A percentile compares a stretch with the other conserved stretches of the same genome.
phyloP scores from a whole-genome alignment of 64 coral and sea anemone species.

The Actinia tenebrosa region DNA sequence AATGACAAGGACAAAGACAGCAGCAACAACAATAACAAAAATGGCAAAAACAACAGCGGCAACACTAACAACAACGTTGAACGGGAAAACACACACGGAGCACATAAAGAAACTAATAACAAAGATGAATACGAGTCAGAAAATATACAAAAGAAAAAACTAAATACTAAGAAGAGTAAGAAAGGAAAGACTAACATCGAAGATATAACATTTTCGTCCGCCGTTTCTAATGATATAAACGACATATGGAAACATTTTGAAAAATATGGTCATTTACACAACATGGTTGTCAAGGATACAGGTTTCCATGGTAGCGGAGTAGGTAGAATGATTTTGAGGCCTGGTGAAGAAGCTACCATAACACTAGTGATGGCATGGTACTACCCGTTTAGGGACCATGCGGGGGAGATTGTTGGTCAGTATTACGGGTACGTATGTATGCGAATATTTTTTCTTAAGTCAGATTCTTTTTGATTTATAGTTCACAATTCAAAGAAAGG shows the following conservation, averaged over 20 bases:
- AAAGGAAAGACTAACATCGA: neutral
- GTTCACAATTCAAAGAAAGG: too few relatives aligned
- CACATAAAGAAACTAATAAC: neutral
- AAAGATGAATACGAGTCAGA: neutral
- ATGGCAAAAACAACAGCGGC: neutral
- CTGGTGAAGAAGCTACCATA: conserved; percentile 64
- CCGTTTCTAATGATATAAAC: conserved; percentile 57
- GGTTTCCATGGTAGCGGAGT: conserved; percentile 75
- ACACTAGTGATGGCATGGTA: conserved; percentile 82
- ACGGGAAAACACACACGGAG: neutral
- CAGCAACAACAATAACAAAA: neutral
- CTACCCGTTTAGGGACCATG: conserved; percentile 85
- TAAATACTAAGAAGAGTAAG: neutral
- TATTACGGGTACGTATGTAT: conserved; percentile 66
- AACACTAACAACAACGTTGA: neutral
- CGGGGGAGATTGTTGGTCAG: conserved; percentile 60
- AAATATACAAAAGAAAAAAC: neutral
- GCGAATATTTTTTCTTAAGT: neutral
- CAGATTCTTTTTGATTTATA: too few relatives aligned
- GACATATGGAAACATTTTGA: conserved; percentile 70
- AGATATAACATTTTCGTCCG: conserved; percentile 21
- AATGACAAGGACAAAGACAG: neutral
- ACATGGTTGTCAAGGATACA: conserved; percentile 22
- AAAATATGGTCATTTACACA: conserved; percentile 45
- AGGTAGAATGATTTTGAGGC: conserved; percentile 50